A percentile compares a stretch with the other conserved stretches of the same genome.
These are phyloP conservation scores for Ranitomeya imitator DNA, from an alignment of 2,113 vertebrate genomes.

Conservation along the genomic window DNA sequence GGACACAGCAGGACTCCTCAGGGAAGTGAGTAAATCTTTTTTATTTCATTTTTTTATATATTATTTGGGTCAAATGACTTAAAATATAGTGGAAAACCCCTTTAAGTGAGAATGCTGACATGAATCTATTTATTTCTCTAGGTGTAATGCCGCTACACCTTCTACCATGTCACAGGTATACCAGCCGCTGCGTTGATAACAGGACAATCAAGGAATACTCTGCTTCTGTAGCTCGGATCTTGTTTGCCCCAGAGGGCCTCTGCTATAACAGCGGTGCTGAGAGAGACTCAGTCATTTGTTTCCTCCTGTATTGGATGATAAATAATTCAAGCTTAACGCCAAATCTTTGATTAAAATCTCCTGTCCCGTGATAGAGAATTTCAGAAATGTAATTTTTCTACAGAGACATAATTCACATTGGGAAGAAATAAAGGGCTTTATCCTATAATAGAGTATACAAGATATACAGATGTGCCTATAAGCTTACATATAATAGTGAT, in stretches of 20 bases:
- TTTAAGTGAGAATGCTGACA: too few species aligned
- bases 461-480: slow-evolving; percentile 41
- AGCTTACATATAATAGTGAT: slow-evolving; percentile 38
- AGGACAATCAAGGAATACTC: neutral
- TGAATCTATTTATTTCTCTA: neutral
- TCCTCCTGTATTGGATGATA: slow-evolving; percentile 54
- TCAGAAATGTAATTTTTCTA: slow-evolving; percentile 55
- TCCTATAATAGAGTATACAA: slow-evolving; percentile 21
- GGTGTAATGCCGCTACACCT: neutral
- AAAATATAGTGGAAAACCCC: too few species aligned
- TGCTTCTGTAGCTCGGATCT: slow-evolving; percentile 5
- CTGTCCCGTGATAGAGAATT: slow-evolving; percentile 53
- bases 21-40: too few species aligned
- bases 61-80: too few species aligned
- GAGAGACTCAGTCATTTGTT: slow-evolving; percentile 46
- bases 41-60: too few species aligned
- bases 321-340: slow-evolving; percentile 56
- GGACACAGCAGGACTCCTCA: too few species aligned
- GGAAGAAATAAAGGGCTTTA: slow-evolving; percentile 28
- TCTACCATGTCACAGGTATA: neutral
- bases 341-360: slow-evolving; percentile 58
- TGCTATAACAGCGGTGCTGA: slow-evolving; percentile 34
- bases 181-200: neutral
- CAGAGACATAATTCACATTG: slow-evolving; percentile 42
- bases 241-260: slow-evolving; percentile 35